Evolutionary conservation across 2,113 vertebrate genomes (phyloP).

Genomic region (Natator depressus): DNA sequence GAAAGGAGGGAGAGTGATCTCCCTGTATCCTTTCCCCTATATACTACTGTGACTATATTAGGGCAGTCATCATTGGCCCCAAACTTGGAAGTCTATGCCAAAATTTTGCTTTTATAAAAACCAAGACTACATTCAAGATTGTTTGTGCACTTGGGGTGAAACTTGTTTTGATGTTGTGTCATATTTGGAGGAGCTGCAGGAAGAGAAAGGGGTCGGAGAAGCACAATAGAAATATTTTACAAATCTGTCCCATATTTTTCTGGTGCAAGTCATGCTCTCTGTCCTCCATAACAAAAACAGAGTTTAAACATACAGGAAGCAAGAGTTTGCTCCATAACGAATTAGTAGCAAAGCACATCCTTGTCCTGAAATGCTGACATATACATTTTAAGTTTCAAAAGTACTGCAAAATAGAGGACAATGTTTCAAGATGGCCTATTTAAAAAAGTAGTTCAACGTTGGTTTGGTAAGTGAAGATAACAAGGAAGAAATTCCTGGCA

Average conservation of each 20-base stretch:
- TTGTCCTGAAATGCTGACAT: neutral
- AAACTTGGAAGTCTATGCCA: neutral
- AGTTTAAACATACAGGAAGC: neutral
- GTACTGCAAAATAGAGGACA: neutral
- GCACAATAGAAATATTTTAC: neutral
- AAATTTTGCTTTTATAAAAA: neutral
- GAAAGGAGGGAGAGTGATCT: slow-evolving; percentile 20
- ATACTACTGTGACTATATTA: neutral
- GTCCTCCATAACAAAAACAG: slow-evolving; percentile 11
- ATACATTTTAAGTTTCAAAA: neutral
- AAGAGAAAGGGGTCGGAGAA: neutral
- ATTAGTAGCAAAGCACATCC: neutral
- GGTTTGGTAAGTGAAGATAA: neutral
- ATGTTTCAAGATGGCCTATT: neutral
- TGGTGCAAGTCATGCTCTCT: slow-evolving; percentile 8
- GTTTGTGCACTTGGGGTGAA: neutral
- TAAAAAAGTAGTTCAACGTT: neutral
- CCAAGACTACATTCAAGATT: neutral
- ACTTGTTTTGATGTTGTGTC: neutral
- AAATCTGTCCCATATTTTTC: neutral
- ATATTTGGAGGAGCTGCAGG: neutral
- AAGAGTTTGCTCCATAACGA: neutral
- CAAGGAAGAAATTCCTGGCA: neutral
- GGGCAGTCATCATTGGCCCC: slow-evolving; percentile 26
- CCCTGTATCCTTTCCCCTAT: slow-evolving; percentile 39